These are phyloP conservation scores for Andrena dorsata DNA, from an alignment of 2,888 invertebrate species.

Conservation along the genomic window DNA sequence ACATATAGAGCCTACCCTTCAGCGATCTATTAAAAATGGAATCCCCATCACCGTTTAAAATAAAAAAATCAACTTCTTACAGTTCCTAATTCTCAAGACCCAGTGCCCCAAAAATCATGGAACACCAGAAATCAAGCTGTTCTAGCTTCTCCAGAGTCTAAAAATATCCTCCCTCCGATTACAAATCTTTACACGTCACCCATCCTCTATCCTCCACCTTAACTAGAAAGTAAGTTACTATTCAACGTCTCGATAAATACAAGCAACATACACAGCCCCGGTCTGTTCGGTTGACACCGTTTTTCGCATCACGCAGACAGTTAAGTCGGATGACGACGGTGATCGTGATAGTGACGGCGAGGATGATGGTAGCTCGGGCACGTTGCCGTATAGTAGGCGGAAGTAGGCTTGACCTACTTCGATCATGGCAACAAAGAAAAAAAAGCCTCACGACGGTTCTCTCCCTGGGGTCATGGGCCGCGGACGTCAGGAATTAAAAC, in stretches of 20 bases:
- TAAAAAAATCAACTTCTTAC: too few relatives aligned
- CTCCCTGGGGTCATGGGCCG: constrained; percentile 73
- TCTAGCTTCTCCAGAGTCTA: too few relatives aligned
- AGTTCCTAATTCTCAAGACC: too few relatives aligned
- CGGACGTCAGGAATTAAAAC: constrained; percentile 71
- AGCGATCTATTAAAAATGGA: too few relatives aligned
- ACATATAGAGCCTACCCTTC: too few relatives aligned
- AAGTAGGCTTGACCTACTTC: constrained; percentile 80
- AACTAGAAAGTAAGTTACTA: too few relatives aligned
- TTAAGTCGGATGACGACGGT: constrained; percentile 29
- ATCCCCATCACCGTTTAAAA: too few relatives aligned
- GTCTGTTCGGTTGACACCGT: background rate
- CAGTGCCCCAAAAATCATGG: too few relatives aligned
- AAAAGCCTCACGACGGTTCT: constrained; percentile 59
- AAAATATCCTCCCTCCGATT: too few relatives aligned
- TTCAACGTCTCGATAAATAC: background rate
- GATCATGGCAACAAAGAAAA: constrained; percentile 76
- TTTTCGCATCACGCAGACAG: constrained; percentile 7
- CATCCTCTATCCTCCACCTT: too few relatives aligned
- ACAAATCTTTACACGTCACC: too few relatives aligned
- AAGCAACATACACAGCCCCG: background rate
- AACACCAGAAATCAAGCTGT: too few relatives aligned
- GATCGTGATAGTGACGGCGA: constrained; percentile 43
- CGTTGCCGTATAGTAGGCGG: constrained; percentile 65
- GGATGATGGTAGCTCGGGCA: constrained; percentile 40